A percentile compares a stretch with the other conserved stretches of the same genome.
These are phyloP conservation scores for Callionymus lyra DNA, from an alignment of 2,113 vertebrate genomes.

Conservation along the genomic window DNA sequence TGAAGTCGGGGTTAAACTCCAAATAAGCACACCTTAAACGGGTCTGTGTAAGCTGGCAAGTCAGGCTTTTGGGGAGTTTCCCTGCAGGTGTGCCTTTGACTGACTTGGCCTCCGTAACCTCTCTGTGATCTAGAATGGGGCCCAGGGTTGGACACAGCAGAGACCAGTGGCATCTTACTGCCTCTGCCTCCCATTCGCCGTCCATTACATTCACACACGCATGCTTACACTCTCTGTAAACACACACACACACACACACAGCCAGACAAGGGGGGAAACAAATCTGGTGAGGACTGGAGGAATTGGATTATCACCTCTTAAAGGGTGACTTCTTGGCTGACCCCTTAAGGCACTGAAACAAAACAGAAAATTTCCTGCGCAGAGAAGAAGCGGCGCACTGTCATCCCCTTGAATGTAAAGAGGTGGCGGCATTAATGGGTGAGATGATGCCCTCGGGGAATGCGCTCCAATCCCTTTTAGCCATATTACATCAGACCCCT, in stretches of 20 bases:
- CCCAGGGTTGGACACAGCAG: conserved; percentile 35
- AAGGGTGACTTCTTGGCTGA: conserved; percentile 67
- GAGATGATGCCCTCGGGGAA: conserved; percentile 47
- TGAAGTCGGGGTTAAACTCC: conserved; percentile 67
- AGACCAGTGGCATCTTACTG: conserved; percentile 39
- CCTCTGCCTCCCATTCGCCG: conserved; percentile 20
- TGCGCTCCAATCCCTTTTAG: conserved; percentile 66
- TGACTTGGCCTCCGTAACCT: conserved; percentile 58
- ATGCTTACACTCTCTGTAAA: conserved; percentile 42
- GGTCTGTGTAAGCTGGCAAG: conserved; percentile 52
- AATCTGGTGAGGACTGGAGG: conserved; percentile 60
- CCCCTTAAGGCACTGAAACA: conserved; percentile 64
- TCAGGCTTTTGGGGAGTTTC: conserved; percentile 51
- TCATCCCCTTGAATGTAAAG: conserved; percentile 50
- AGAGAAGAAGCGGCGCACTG: conserved; percentile 52
- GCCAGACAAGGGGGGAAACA: conserved; percentile 55
- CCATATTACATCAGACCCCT: conserved; percentile 64
- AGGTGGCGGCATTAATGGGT: conserved; percentile 53
- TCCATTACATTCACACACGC: conserved; percentile 25
- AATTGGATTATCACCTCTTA: conserved; percentile 74
- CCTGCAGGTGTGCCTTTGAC: conserved; percentile 72
- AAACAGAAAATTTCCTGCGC: conserved; percentile 59
- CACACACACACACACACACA: conserved; percentile 31
- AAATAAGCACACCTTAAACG: conserved; percentile 71
- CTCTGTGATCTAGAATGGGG: conserved; percentile 49